phyloP scores from a whole-genome alignment of 2,888 invertebrate species.

The Nomada ruficornis region DNA sequence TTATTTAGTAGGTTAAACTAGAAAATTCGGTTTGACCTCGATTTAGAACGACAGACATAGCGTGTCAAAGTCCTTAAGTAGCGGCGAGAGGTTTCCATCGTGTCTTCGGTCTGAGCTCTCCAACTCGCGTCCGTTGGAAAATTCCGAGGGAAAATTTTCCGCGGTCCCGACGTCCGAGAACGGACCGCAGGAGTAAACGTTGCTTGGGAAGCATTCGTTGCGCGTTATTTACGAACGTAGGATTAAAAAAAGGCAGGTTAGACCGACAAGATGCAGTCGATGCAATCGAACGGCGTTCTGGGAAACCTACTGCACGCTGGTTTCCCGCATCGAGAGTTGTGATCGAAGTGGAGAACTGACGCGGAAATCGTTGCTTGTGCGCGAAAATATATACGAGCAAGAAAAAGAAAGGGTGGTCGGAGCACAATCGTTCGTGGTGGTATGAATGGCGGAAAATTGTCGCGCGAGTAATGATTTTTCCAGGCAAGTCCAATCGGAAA shows the following conservation, averaged over 20 bases:
- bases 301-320: slow-evolving; percentile 14
- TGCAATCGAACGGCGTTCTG: slow-evolving; percentile 25
- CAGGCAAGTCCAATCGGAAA: not conserved
- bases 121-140: slow-evolving; percentile 33
- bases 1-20: slow-evolving; percentile 84
- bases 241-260: slow-evolving; percentile 1
- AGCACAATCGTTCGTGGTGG: too few species aligned
- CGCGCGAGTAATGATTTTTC: slow-evolving; percentile 22
- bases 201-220: not conserved
- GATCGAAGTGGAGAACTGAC: slow-evolving; percentile 26
- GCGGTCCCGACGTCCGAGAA: not conserved
- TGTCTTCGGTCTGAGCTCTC: slow-evolving; percentile 42
- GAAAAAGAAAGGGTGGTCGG: not conserved
- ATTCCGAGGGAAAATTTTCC: slow-evolving; percentile 23
- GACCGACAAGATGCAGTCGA: not conserved
- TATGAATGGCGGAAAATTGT: not conserved
- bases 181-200: too few species aligned
- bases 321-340: slow-evolving; percentile 6
- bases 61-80: slow-evolving; percentile 64
- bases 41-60: slow-evolving; percentile 74
- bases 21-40: slow-evolving; percentile 84
- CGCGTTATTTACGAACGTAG: not conserved
- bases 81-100: slow-evolving; percentile 65
- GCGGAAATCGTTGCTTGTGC: slow-evolving; percentile 5
- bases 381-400: not conserved